phyloP scores from a whole-genome alignment of 2,797 vertebrate genomes.

The Enoplosus armatus region DNA sequence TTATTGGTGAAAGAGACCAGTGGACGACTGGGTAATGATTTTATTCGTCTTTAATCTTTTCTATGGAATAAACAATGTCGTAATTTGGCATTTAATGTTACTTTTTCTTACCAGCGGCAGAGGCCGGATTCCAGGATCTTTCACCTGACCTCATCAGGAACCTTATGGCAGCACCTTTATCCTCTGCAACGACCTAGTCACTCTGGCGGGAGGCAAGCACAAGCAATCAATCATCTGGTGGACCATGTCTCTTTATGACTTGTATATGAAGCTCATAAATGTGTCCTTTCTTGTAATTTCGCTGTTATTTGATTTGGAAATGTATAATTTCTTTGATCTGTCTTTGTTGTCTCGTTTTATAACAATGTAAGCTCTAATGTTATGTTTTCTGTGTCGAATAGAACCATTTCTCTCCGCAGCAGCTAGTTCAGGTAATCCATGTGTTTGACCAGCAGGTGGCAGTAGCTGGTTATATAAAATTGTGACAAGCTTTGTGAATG shows the following conservation, averaged over 20 bases:
- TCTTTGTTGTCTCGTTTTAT: neutral
- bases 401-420: neutral
- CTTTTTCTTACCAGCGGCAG: slow-evolving; percentile 68
- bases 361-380: neutral
- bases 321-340: neutral
- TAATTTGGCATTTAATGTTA: slow-evolving; percentile 5
- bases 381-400: slow-evolving; percentile 17
- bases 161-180: slow-evolving; percentile 68
- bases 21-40: slow-evolving; percentile 78
- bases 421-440: slow-evolving; percentile 36
- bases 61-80: neutral
- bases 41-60: slow-evolving; percentile 14
- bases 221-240: slow-evolving; percentile 8
- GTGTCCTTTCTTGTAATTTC: slow-evolving; percentile 4
- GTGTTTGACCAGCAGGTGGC: slow-evolving; percentile 76
- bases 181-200: slow-evolving; percentile 62
- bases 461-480: slow-evolving; percentile 52
- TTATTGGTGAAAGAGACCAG: slow-evolving; percentile 84
- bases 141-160: slow-evolving; percentile 76
- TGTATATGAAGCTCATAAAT: neutral
- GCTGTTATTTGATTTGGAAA: neutral
- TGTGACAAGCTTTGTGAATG: slow-evolving; percentile 2
- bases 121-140: slow-evolving; percentile 79
- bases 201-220: slow-evolving; percentile 22
- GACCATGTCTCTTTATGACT: slow-evolving; percentile 15